Evolutionary conservation across 2,797 vertebrate species (phyloP), one percentile per base, ranked within the genome.

Genomic region (Poeciliopsis presidionis): DNA sequence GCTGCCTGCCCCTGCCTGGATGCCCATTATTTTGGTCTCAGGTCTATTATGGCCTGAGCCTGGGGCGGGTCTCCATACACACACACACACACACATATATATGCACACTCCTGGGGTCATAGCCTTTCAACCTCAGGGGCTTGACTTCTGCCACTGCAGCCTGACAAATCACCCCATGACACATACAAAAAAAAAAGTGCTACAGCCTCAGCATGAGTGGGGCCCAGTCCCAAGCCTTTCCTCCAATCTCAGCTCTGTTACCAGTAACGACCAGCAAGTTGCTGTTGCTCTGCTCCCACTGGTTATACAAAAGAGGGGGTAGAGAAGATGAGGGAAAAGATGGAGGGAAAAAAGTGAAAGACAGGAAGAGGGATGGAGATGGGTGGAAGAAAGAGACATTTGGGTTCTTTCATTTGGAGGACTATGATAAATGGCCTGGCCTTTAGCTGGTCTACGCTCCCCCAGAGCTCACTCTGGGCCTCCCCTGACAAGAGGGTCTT

Each of bases 91-190:
- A 86, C 67, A 84, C 75, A 89, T 73, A 90, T 81, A 95, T 96
- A 96, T 96, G 92, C 93, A 95, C 96, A 96, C 96, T 97, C 95
- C 96, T 96, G 96, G 96, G 98, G 98, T 98, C 97, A 97, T 95
- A 97, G 97, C 97, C 97, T 99, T 98, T 99, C 97, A 98, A 97
- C 98, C 97, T 97, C 95, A 90, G 95, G 96, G 97, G 97, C 97
- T 98, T 97, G 97, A 99, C 98, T 98, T 98, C 96, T 98, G 97
- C 97, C 97, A 98, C 97, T 92, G 79, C 94, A 94, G 94, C 96
- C 97, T 99, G 97, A 98, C 97, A 98, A 98, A 98, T 98, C 95
- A 92, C 94, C 96, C 94, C 87, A 83, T 80, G 73, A 94, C 93
- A 96, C 95, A 98, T 96, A 98, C 47, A 84, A 98, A 97, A 96